Percentiles rank a stretch among this genome's conserved stretches.
Evolutionary conservation across 2,113 vertebrate genomes (phyloP).

Genomic region (Neodon shergylaensis): DNA sequence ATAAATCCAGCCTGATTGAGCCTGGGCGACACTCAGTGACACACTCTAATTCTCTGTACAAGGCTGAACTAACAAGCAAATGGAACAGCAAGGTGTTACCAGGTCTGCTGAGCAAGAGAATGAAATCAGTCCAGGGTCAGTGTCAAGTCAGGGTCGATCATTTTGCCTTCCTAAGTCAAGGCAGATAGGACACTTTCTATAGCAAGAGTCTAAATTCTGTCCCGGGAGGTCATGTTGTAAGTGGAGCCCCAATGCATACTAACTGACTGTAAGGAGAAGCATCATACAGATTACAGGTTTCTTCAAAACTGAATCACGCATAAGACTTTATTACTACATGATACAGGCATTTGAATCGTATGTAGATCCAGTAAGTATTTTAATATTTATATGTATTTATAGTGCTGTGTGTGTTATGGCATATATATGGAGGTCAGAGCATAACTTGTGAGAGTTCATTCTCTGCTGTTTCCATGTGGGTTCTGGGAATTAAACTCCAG

Average conservation of each 20-base stretch:
- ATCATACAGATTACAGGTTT: conserved; percentile 77
- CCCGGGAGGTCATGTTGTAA: conserved; percentile 56
- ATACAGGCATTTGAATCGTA: background rate
- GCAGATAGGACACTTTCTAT: conserved; percentile 54
- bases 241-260: conserved; percentile 74
- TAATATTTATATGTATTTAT: background rate
- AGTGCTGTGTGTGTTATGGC: no score
- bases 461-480: background rate
- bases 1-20: conserved; percentile 81
- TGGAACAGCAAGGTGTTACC: conserved; percentile 75
- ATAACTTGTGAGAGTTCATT: background rate
- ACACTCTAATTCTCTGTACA: conserved; percentile 74
- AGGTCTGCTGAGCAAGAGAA: conserved; percentile 68
- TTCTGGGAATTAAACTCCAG: background rate
- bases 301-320: conserved; percentile 67
- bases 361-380: background rate
- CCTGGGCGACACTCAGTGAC: conserved; percentile 71
- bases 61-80: conserved; percentile 77
- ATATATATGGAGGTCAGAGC: background rate
- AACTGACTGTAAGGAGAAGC: conserved; percentile 71
- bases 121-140: conserved; percentile 55
- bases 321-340: conserved; percentile 42
- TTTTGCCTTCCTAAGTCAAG: conserved; percentile 45
- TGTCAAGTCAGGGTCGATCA: conserved; percentile 20
- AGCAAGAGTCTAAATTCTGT: conserved; percentile 48